Base-by-base conservation (phyloP, 2,113 vertebrate genomes). In the Lepisosteus oculatus region DNA sequence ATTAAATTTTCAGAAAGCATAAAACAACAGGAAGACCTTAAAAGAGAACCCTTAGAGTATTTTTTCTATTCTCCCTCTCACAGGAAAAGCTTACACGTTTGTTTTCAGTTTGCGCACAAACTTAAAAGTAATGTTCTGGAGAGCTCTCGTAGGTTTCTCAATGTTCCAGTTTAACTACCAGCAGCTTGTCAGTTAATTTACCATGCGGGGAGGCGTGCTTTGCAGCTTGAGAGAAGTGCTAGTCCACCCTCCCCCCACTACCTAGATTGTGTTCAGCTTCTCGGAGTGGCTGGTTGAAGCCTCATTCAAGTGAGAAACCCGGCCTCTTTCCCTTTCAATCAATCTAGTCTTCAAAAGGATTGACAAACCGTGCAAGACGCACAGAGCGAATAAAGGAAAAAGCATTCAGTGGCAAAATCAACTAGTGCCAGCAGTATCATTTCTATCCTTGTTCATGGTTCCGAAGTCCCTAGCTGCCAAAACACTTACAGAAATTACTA, bases 241-340 rank as follows among this genome's bases (percentile, higher is more conserved):
- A n/a, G 56, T n/a, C 56, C 7, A 11, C 62, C 61, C 56, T 41
- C 64, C 63, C 17, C 29, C 3, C 43, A 67, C 72, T 45, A 45
- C 43, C 5, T 7, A 55, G 13, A 61, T 63, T 61, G 56, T 44
- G 8, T 55, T 45, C 7, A 13, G 44, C 3, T 65, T 15, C 51
- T 6, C 42, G 62, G 67, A 73, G 9, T 74, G 72, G 47, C 51
- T 64, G 72, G 12, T 11, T 51, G 54, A 65, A 55, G 61, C 6
- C 9, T 69, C 72, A 64, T 55, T 70, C 68, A 65, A 11, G 47
- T 51, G 56, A 59, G 42, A 57, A 72, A 42, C 61, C 69, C 14
- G 45, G 54, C 66, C 45, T 69, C 68, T 69, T 66, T 42, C 47
- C 54, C 62, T 54, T 70, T 70, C 68, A 75, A 66, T 75, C 68